A percentile compares a stretch with the other conserved stretches of the same genome.
Evolutionary conservation across 2,113 vertebrate genomes (phyloP).

Genomic region (Mormyrus lacerda): DNA sequence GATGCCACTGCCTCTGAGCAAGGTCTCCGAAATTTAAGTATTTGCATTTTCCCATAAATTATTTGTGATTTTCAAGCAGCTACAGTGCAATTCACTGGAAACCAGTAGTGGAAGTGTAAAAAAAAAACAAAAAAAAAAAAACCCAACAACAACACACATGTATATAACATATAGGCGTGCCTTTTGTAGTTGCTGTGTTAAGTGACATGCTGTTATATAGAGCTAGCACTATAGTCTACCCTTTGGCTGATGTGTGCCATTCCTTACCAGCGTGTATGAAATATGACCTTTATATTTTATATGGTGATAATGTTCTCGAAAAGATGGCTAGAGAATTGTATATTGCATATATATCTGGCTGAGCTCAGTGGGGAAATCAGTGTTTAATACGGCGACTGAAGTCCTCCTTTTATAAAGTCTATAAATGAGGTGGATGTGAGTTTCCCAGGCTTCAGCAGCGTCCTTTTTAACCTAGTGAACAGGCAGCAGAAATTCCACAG

Average conservation of each 20-base stretch:
- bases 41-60: constrained; percentile 43
- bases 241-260: constrained; percentile 56
- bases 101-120: constrained; percentile 26
- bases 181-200: constrained; percentile 46
- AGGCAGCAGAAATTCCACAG: constrained; percentile 4
- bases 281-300: constrained; percentile 42
- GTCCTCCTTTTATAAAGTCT: constrained; percentile 14
- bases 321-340: constrained; percentile 3
- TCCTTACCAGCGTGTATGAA: constrained; percentile 53
- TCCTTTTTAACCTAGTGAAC: constrained; percentile 24
- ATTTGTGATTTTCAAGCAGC: constrained; percentile 38
- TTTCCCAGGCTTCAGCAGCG: constrained; percentile 25
- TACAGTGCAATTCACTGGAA: constrained; percentile 17
- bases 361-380: constrained; percentile 31
- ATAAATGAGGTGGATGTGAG: constrained; percentile 37
- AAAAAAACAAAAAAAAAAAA: not conserved
- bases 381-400: constrained; percentile 15
- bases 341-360: constrained; percentile 29
- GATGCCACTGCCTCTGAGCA: constrained; percentile 59
- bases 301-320: constrained; percentile 41
- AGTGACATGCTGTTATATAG: constrained; percentile 46
- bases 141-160: not conserved
- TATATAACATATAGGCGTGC: constrained; percentile 18
- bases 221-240: constrained; percentile 40
- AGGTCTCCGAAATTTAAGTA: constrained; percentile 47